Base-by-base conservation (phyloP, 2,888 invertebrate genomes). In the Choreutis nemorana region DNA sequence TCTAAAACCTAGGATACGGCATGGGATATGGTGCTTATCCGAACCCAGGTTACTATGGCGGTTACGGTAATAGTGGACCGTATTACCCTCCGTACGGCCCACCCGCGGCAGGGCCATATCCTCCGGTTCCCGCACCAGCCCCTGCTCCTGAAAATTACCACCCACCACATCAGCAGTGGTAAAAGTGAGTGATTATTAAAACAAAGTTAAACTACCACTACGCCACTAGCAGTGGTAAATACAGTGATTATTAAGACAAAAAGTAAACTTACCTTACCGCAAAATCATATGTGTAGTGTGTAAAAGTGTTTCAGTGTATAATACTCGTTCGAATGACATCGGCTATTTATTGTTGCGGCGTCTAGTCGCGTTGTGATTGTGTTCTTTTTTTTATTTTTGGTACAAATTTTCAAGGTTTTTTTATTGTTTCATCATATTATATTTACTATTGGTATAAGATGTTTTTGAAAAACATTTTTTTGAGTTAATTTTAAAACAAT, bases 41-140 rank as follows among this genome's bases (percentile, higher is more conserved):
- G 3, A 73, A 67, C 43, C 66, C 79, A 16, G 65, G 81, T 21
- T 83, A 82, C 46, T 83, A 83, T 56, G 82, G 78, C 12, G 81
- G 77, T 25, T 83, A 83, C 54, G 75, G 78, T 8, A n/a, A n/a
- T n/a, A 68, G 70, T 39, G 59, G 78, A 29, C 55, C 72, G 32
- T 81, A 82, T 45, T 81, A 81, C 51, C 70, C 79, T 5, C 55
- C 62, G 10, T 79, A 79, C 47, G 64, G 64, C 4, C 52, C 62
- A 28, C 60, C 70, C 35, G 59, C 59, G 34, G 68, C 55, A 37
- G 64, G 66, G 29, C 62, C 68, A 26, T 42, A 54, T 34, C 63
- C 67, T 36, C 62, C 66, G 40, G 41, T 42, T 18, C 42, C 50
- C 24, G 40, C 48, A 8, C 45, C 43, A 24, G 39, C 54, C 23